Conservation (phyloP, 1,140 invertebrate species). For the Drosophila sproati region DNA sequence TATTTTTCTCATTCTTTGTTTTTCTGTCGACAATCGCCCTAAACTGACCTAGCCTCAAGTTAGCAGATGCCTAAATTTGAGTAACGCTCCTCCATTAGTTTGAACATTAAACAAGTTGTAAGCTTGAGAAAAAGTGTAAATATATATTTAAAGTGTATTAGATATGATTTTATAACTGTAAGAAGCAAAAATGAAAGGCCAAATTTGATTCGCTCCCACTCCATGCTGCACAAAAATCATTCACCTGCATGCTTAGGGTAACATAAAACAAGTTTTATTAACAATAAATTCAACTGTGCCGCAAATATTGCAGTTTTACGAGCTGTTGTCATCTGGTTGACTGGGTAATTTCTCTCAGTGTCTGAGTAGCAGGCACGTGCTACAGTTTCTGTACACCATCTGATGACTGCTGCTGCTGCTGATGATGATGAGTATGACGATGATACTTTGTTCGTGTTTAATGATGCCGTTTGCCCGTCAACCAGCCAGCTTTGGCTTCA, state of each 20-base stretch:
- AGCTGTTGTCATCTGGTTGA: not conserved
- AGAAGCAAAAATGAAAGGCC: too few species aligned
- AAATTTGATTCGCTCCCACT: not conserved
- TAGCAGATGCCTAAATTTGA: too few species aligned
- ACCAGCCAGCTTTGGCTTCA: slow-evolving; percentile 12
- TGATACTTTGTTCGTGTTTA: slow-evolving; percentile 79
- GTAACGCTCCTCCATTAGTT: too few species aligned
- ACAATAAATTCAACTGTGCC: slow-evolving; percentile 17
- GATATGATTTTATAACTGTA: too few species aligned
- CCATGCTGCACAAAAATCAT: too few species aligned
- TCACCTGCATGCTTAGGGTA: too few species aligned
- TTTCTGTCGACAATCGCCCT: too few species aligned
- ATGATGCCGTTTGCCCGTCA: slow-evolving; percentile 77
- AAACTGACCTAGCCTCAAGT: too few species aligned
- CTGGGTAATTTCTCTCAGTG: slow-evolving; percentile 46
- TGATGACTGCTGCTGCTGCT: slow-evolving; percentile 51
- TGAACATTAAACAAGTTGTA: too few species aligned
- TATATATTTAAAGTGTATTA: not conserved
- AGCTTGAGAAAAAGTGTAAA: not conserved
- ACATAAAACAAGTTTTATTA: not conserved
- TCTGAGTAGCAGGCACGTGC: slow-evolving; percentile 56
- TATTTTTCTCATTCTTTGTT: too few species aligned
- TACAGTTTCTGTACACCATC: slow-evolving; percentile 66
- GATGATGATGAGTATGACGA: slow-evolving; percentile 60
- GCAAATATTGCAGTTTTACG: slow-evolving; percentile 13